Conservation (phyloP, 2,113 vertebrate species). For the Pteruthius melanotis region DNA sequence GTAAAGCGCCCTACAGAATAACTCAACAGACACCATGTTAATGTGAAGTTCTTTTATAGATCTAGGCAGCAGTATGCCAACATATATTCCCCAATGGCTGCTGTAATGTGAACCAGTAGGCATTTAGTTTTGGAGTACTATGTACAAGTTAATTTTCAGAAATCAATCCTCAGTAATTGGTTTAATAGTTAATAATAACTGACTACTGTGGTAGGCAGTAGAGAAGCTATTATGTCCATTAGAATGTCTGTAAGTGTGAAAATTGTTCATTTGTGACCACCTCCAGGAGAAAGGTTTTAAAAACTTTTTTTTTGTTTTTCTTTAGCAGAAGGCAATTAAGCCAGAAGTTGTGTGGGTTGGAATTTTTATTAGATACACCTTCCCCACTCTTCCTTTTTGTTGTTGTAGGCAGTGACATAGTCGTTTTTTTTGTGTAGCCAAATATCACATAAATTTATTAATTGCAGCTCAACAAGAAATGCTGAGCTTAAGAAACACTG, state of each 20-base stretch:
- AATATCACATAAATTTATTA: background rate
- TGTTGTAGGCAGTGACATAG: background rate
- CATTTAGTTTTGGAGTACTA: background rate
- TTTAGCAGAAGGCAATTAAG: background rate
- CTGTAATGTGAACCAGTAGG: background rate
- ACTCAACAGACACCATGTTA: background rate
- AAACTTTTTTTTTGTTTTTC: background rate
- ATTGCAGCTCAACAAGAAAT: background rate
- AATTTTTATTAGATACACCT: background rate
- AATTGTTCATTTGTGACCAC: background rate
- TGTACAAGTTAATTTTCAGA: background rate
- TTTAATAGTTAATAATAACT: constrained; percentile 29
- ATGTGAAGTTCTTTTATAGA: background rate
- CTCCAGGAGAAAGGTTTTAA: background rate
- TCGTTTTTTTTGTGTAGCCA: background rate
- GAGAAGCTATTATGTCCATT: background rate
- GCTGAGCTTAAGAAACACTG: background rate
- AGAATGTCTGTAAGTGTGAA: background rate
- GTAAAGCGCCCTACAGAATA: background rate
- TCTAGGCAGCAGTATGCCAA: background rate
- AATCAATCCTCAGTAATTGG: background rate
- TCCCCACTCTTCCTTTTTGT: background rate
- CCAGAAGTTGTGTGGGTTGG: background rate
- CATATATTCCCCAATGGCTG: background rate
- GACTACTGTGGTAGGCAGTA: background rate